Evolutionary conservation across 37 sponge, comb jelly and placozoan genomes (phyloP), one percentile per base, ranked within the genome.

Genomic region (Diacarnus erythraeanus): DNA sequence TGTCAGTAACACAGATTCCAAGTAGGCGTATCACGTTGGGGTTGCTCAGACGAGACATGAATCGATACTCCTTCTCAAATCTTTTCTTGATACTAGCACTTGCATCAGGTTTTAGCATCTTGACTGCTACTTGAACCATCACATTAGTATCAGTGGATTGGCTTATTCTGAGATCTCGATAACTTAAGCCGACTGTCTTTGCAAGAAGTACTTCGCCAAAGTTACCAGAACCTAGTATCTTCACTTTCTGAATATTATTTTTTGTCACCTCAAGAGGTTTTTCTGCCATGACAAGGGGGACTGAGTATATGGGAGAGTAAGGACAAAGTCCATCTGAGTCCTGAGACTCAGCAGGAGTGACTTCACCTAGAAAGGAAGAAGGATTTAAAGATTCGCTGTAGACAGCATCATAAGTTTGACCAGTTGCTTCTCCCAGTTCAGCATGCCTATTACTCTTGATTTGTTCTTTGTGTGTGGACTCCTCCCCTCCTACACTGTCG

Each of bases 171-270:
- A 88, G 41, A 38, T 83, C 84, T 59, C 83, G 64, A 2, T 42
- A 64, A 30, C 79, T 90, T 26, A 90, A 75, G 6, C 69, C 69
- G 0, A 72, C 65, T 15, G 83, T 81, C 34, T 85, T 42, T 3
- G 79, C 86, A 8, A 87, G 69, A 31, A 84, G 37, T 5, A 87
- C 89, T 23, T 76, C 21, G 0, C 92, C 92, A 81, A 92, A 92
- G 18, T 84, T 70, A 6, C 92, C 92, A 31, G 26, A 47, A 37
- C 92, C 89, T n/a, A 92, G 81, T 17, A 68, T 63, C 2, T 57
- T 29, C 23, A 76, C 57, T 38, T 78, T 68, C 22, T 36, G 60
- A 29, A 87, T 84, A 38, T 87, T 83, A 2, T 47, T 38, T 1
- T 38, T 3, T 1, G 60, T 21, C 1, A 91, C 69, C 33, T 65